These are phyloP conservation scores for Catharus fuscescens DNA, from an alignment of 2,113 vertebrate species.

Conservation along the genomic window DNA sequence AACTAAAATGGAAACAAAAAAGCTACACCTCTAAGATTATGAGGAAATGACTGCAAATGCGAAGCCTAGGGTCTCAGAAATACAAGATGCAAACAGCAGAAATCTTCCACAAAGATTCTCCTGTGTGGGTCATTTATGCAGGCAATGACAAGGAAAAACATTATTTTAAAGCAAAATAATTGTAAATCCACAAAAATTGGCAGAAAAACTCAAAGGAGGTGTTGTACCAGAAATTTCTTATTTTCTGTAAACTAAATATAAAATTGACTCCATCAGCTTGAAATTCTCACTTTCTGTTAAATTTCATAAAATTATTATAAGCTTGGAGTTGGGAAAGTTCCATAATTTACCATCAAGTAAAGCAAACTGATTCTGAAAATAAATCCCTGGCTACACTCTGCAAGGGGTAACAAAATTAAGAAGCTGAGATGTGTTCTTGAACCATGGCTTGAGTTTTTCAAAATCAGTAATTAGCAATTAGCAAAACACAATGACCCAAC, in stretches of 20 bases:
- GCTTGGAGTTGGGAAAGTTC: constrained; percentile 24
- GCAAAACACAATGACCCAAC: constrained; percentile 21
- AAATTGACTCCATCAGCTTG: constrained; percentile 41
- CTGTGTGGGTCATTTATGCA: neutral
- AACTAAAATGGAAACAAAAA: neutral
- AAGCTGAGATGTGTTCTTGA: constrained; percentile 29
- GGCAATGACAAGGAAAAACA: neutral
- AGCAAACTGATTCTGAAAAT: constrained; percentile 63
- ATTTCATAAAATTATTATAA: constrained; percentile 58
- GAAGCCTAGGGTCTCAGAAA: neutral
- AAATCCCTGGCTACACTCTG: neutral
- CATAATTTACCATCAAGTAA: constrained; percentile 37
- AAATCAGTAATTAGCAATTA: constrained; percentile 49
- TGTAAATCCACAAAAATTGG: constrained; percentile 35
- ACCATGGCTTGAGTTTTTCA: constrained; percentile 38
- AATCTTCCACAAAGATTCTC: neutral
- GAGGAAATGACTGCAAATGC: neutral
- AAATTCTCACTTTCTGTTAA: constrained; percentile 56
- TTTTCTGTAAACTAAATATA: constrained; percentile 67
- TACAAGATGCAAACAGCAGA: neutral
- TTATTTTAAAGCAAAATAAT: constrained; percentile 45
- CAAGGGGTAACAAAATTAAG: constrained; percentile 31
- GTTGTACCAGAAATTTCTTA: constrained; percentile 56
- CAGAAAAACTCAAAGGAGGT: constrained; percentile 37
- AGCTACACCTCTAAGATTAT: neutral